These are phyloP conservation scores for Microtus richardsoni DNA, from an alignment of 2,113 vertebrate genomes.

Conservation along the genomic window DNA sequence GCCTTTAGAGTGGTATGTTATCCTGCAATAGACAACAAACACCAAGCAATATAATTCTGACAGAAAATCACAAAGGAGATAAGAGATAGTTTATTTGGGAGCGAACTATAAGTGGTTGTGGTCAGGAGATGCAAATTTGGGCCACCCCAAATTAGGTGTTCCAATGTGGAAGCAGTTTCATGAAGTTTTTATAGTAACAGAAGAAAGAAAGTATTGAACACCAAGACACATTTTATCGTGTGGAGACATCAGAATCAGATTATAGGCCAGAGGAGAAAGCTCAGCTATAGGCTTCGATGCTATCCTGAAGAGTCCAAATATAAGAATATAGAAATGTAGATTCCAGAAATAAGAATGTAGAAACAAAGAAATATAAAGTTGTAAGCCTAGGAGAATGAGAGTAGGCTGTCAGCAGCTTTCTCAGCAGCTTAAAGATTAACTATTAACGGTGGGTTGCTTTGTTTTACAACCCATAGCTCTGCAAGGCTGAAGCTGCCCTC, in stretches of 20 bases:
- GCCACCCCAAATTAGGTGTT: not conserved
- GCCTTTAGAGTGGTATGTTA: not conserved
- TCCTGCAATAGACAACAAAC: slow-evolving; percentile 6
- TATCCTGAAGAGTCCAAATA: too few relatives aligned
- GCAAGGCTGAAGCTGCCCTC: too few relatives aligned
- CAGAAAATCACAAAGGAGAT: not conserved
- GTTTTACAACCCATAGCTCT: too few relatives aligned
- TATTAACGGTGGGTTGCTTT: too few relatives aligned
- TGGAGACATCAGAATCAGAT: not conserved
- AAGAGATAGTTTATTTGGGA: not conserved
- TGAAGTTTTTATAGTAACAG: not conserved
- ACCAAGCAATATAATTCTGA: not conserved
- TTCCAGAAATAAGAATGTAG: too few relatives aligned
- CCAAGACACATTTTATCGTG: not conserved
- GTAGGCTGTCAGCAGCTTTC: too few relatives aligned
- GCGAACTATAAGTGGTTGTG: not conserved
- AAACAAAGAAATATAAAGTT: too few relatives aligned
- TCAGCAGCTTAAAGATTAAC: too few relatives aligned
- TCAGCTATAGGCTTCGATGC: not conserved
- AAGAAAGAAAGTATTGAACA: not conserved
- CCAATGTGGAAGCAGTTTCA: not conserved
- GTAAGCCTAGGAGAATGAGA: too few relatives aligned
- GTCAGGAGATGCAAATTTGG: not conserved
- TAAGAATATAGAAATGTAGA: too few relatives aligned
- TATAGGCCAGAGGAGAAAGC: not conserved